phyloP scores from a whole-genome alignment of 2,797 vertebrate species.

The Carcharodon carcharias region DNA sequence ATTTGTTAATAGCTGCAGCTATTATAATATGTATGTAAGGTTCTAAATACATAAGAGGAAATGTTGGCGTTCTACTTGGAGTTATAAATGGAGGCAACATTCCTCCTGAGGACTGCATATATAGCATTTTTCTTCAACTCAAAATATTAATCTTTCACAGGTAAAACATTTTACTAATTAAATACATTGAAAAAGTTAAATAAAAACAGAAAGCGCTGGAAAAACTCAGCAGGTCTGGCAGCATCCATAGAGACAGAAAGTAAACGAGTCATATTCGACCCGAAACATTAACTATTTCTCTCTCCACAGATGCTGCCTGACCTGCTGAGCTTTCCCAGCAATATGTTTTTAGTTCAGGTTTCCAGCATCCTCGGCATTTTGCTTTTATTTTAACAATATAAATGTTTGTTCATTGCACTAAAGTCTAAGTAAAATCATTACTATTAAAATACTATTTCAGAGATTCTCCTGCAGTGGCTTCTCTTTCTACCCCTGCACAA shows the following conservation, averaged over 20 bases:
- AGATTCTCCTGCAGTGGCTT: not conserved
- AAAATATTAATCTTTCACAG: not conserved
- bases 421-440: not conserved
- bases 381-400: not conserved
- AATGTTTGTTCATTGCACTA: not conserved
- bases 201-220: too few species aligned
- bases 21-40: not conserved
- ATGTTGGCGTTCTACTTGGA: not conserved
- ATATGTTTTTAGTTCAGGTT: too few species aligned
- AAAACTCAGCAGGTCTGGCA: too few species aligned
- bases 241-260: too few species aligned
- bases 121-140: not conserved
- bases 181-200: not conserved
- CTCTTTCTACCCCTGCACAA: not conserved
- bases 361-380: too few species aligned
- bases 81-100: not conserved
- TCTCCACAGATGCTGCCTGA: too few species aligned
- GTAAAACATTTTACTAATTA: not conserved
- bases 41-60: not conserved
- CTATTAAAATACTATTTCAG: not conserved
- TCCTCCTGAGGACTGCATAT: not conserved
- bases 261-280: too few species aligned
- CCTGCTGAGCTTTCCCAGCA: too few species aligned
- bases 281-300: too few species aligned
- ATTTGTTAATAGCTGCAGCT: not conserved